phyloP scores from a whole-genome alignment of 2,797 vertebrate genomes.

The Kryptolebias ocellatus region DNA sequence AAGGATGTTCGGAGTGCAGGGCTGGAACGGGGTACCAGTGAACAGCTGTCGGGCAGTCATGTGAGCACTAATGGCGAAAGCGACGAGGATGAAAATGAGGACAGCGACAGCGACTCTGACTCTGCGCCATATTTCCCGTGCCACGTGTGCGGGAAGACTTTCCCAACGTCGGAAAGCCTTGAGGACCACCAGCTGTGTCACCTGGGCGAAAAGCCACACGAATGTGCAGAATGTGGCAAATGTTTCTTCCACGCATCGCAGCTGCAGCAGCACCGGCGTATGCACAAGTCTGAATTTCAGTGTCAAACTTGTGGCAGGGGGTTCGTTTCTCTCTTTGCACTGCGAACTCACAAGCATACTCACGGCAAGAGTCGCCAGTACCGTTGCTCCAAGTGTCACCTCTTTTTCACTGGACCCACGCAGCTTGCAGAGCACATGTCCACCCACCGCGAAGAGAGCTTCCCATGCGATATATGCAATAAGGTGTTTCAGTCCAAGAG shows the following conservation, averaged over 20 bases:
- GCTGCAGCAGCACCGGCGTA: conserved; percentile 83
- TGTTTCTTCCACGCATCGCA: conserved; percentile 83
- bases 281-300: conserved; percentile 85
- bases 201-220: conserved; percentile 84
- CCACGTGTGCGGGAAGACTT: conserved; percentile 87
- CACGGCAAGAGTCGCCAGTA: conserved; percentile 79
- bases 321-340: conserved; percentile 81
- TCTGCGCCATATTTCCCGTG: conserved; percentile 86
- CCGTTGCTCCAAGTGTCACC: conserved; percentile 80
- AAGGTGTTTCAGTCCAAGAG: conserved; percentile 79
- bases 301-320: conserved; percentile 83
- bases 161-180: conserved; percentile 82
- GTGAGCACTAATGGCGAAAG: conserved; percentile 54
- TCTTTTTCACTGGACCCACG: conserved; percentile 76
- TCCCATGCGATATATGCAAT: conserved; percentile 85
- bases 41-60: conserved; percentile 55
- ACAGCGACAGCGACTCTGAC: conserved; percentile 77
- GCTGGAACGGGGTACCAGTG: conserved; percentile 31
- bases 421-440: conserved; percentile 82
- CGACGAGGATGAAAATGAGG: conserved; percentile 52
- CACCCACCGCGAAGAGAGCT: conserved; percentile 82
- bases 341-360: conserved; percentile 83
- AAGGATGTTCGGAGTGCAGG: conserved; percentile 10
- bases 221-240: conserved; percentile 84
- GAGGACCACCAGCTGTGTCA: conserved; percentile 87